Conservation (phyloP, 2,113 vertebrate genomes). For the Hippocampus guttulatus region DNA sequence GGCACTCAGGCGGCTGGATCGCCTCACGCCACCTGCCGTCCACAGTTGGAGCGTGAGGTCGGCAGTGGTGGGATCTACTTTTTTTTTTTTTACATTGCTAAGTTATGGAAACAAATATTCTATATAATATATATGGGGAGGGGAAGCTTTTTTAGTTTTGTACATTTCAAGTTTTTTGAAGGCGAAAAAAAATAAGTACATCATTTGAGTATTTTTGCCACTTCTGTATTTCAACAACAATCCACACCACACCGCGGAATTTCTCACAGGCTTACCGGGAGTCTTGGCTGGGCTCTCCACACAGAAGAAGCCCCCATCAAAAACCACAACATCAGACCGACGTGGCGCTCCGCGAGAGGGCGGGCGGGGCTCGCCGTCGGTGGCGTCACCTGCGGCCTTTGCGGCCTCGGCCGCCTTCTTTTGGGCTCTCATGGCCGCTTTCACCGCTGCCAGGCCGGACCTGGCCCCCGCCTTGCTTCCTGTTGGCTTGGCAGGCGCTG, state of each 20-base stretch:
- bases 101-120: no score
- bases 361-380: background rate
- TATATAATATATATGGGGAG: no score
- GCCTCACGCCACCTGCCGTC: conserved; percentile 28
- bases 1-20: conserved; percentile 50
- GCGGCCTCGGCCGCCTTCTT: conserved; percentile 57
- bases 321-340: conserved; percentile 62
- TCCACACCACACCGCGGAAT: background rate
- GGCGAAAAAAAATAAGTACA: no score
- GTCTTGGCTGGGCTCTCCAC: conserved; percentile 85
- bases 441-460: conserved; percentile 81
- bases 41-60: conserved; percentile 27
- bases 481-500: conserved; percentile 56
- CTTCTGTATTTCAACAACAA: background rate
- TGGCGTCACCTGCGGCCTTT: conserved; percentile 32
- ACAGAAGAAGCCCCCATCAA: conserved; percentile 86
- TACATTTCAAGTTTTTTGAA: no score
- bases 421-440: conserved; percentile 80
- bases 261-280: conserved; percentile 60
- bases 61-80: no score
- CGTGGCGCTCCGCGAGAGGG: background rate
- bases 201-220: background rate
- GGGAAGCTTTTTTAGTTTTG: no score
- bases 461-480: conserved; percentile 71
- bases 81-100: no score